Base-by-base conservation (phyloP, 2,113 vertebrate genomes). In the Elgaria multicarinata region DNA sequence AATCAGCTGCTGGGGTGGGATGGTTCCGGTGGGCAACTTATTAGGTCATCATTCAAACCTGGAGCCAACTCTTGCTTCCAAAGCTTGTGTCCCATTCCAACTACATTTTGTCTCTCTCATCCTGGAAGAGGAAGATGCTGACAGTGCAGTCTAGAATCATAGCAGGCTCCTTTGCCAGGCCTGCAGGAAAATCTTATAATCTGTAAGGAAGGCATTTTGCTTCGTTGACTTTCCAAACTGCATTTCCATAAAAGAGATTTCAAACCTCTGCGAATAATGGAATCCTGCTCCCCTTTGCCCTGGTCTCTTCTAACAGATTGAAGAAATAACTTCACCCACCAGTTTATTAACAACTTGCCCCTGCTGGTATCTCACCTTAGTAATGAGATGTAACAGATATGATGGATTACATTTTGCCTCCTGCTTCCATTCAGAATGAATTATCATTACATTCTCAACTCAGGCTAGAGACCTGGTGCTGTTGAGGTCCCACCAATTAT, bases 301-400 rank as follows among this genome's bases (percentile, higher is more conserved):
- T 50, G 8, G 0, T 89, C 64, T 84, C 64, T 89, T 91, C 79
- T 93, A 94, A 85, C 76, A 93, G 90, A 95, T 94, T 95, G 92
- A 93, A 86, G 91, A 96, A 95, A 94, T 91, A 93, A 94, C 92
- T 96, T 93, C 92, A 93, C 93, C 95, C 96, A 90, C 91, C 94
- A 94, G 93, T 95, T 97, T 94, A 87, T 96, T 95, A 95, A 94
- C 95, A 96, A 94, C 94, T 95, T 96, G 96, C 93, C 96, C 96
- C 96, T 96, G 93, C 89, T 24, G 93, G 92, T 95, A 94, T 96
- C 94, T 96, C 96, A 96, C 96, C 95, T 97, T 96, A 91, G 86
- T 97, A 97, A 97, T 96, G 94, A 97, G 96, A 96, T 95, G 83
- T 93, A 96, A 92, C 93, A 93, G 94, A 95, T 85, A 91, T 97